Percentiles rank a stretch among this genome's conserved stretches.
Conservation (phyloP, 2,888 invertebrate genomes). For the Drosophila nigricruria region DNA sequence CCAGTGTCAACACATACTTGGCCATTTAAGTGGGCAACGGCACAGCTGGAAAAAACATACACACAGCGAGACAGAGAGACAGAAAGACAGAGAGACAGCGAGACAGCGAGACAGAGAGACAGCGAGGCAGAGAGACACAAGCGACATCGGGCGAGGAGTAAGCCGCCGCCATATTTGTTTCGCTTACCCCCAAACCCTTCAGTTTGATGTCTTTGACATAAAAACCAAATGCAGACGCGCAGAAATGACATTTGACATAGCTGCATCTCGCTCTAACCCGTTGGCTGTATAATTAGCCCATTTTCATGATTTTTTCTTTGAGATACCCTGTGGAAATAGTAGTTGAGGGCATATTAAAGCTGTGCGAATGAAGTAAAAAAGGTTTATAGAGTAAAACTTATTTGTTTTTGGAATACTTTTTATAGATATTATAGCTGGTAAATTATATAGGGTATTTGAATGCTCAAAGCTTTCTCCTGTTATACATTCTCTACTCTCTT, state of each 20-base stretch:
- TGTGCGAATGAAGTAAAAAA: background rate
- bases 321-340: constrained; percentile 10
- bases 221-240: constrained; percentile 56
- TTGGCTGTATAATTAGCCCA: constrained; percentile 68
- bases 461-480: background rate
- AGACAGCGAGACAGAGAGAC: constrained; percentile 9
- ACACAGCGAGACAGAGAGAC: constrained; percentile 11
- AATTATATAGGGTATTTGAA: background rate
- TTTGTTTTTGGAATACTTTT: background rate
- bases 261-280: constrained; percentile 20
- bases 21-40: constrained; percentile 74
- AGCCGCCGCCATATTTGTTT: constrained; percentile 78
- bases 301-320: constrained; percentile 46
- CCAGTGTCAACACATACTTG: constrained; percentile 85
- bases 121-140: constrained; percentile 2
- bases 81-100: constrained; percentile 1
- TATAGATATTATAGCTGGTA: background rate
- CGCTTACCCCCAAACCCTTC: constrained; percentile 1
- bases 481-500: too few species aligned
- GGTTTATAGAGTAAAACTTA: too few species aligned
- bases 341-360: background rate
- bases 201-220: constrained; percentile 73
- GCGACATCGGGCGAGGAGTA: background rate
- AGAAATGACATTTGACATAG: constrained; percentile 59
- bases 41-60: constrained; percentile 40